Conservation (phyloP, 2,888 invertebrate species). For the Criorhina ranunculi region DNA sequence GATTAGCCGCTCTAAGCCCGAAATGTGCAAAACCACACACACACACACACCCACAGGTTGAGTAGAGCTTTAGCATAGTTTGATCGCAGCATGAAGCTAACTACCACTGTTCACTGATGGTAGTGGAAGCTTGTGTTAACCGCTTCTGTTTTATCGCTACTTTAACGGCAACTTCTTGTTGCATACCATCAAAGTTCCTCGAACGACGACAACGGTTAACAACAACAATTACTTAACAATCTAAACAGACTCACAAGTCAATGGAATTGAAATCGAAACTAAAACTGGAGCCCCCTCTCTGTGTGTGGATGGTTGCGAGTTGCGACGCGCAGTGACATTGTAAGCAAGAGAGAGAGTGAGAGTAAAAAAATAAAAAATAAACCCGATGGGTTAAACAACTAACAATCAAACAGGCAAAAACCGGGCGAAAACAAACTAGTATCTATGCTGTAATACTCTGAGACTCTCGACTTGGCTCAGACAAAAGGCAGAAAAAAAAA, state of each 20-base stretch:
- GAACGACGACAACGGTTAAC: constrained; percentile 44
- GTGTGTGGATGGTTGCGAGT: neutral
- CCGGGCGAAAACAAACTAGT: constrained; percentile 27
- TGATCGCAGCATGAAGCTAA: constrained; percentile 11
- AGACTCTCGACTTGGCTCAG: constrained; percentile 43
- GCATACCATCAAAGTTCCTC: constrained; percentile 51
- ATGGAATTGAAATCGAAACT: constrained; percentile 65
- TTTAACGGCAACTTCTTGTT: constrained; percentile 62
- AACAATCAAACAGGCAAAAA: constrained; percentile 34
- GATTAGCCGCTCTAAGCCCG: constrained; percentile 66
- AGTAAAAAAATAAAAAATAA: constrained; percentile 48
- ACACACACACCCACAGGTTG: constrained; percentile 55
- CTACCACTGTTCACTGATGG: constrained; percentile 31
- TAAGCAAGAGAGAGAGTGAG: constrained; percentile 72
- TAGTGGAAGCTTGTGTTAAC: constrained; percentile 61
- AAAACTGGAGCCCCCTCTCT: constrained; percentile 64
- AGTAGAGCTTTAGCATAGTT: constrained; percentile 47
- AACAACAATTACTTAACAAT: constrained; percentile 60
- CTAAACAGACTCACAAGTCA: constrained; percentile 66
- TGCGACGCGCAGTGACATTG: constrained; percentile 3
- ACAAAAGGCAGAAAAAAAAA: neutral
- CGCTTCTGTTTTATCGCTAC: constrained; percentile 41
- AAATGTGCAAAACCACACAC: constrained; percentile 77
- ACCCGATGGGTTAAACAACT: constrained; percentile 39
- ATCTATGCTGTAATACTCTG: constrained; percentile 59